phyloP scores from a whole-genome alignment of 2,797 vertebrate genomes.

The Podarcis lilfordi region DNA sequence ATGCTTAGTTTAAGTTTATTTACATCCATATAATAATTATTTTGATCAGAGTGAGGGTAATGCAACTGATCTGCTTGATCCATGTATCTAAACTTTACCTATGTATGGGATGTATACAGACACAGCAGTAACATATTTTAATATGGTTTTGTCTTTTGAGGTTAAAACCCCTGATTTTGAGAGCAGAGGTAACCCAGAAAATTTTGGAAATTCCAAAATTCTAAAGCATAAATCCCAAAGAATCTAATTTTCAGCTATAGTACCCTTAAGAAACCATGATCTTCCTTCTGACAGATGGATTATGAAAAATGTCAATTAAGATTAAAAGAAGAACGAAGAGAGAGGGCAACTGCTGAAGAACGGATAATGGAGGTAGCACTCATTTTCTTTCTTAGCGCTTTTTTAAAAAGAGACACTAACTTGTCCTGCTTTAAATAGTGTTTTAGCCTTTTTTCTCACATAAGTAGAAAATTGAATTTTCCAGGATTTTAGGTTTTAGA shows the following conservation, averaged over 20 bases:
- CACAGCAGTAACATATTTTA: not conserved
- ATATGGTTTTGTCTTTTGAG: not conserved
- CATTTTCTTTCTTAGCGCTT: constrained; percentile 1
- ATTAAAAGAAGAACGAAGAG: constrained; percentile 86
- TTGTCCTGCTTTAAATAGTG: not conserved
- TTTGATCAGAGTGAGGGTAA: not conserved
- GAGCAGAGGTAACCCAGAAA: not conserved
- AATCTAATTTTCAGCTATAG: not conserved
- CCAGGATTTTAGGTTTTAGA: constrained; percentile 3
- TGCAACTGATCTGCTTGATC: not conserved
- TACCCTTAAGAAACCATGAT: not conserved
- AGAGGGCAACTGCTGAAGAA: constrained; percentile 85
- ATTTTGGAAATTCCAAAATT: not conserved
- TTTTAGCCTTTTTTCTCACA: not conserved
- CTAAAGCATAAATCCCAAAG: not conserved
- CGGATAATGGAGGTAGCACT: constrained; percentile 85
- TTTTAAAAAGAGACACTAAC: constrained; percentile 11
- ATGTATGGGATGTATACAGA: not conserved
- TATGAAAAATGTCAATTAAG: constrained; percentile 86
- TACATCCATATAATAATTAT: not conserved
- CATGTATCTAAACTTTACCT: not conserved
- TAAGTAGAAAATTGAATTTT: constrained; percentile 11
- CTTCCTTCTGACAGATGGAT: constrained; percentile 81
- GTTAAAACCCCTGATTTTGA: not conserved
- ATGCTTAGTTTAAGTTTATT: not conserved